Conservation (phyloP, 2,113 vertebrate genomes). For the Terrapene triunguis region DNA sequence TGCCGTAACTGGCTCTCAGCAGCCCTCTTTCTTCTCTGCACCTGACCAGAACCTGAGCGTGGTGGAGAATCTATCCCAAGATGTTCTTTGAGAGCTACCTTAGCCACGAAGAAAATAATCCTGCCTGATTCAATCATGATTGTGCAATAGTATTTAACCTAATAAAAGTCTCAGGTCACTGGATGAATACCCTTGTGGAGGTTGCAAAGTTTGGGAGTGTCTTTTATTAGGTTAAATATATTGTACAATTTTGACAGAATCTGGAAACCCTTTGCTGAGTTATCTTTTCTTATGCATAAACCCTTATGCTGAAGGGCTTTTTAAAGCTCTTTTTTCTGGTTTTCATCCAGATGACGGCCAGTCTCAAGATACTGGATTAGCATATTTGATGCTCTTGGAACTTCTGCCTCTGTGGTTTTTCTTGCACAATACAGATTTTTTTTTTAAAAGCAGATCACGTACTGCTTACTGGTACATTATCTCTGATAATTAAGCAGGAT, state of each 20-base stretch:
- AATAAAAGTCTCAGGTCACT: background rate
- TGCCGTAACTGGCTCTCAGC: background rate
- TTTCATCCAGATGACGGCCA: constrained; percentile 1
- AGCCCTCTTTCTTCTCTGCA: accelerated
- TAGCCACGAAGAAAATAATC: background rate
- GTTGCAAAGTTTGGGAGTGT: background rate
- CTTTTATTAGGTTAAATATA: background rate
- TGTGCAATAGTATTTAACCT: background rate
- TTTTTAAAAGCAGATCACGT: background rate
- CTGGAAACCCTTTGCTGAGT: constrained; percentile 26
- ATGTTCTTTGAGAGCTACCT: background rate
- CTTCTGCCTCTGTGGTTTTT: background rate
- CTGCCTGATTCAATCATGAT: background rate
- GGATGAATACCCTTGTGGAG: background rate
- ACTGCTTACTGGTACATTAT: background rate
- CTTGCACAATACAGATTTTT: background rate
- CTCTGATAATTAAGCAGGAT: background rate
- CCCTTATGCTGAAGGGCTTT: background rate
- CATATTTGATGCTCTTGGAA: background rate
- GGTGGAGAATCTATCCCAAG: background rate
- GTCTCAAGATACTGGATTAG: background rate
- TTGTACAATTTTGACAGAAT: background rate
- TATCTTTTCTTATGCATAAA: background rate
- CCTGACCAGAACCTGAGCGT: background rate
- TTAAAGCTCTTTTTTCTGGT: background rate